These are phyloP conservation scores for Chloropsis hardwickii DNA, from an alignment of 2,113 vertebrate genomes.

Conservation along the genomic window DNA sequence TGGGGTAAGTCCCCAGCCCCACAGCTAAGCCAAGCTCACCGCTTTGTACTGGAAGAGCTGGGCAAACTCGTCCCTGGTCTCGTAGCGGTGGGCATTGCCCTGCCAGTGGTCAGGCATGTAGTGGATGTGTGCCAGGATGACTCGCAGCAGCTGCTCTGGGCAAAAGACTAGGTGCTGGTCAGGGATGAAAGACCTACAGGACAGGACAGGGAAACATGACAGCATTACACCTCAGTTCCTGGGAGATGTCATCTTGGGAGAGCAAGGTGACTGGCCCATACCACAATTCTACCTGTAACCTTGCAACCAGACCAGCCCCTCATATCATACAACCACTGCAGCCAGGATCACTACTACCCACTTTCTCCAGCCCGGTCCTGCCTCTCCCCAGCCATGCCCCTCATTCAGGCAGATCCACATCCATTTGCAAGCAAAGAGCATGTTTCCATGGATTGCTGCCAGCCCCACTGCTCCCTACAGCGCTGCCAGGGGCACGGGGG, in stretches of 20 bases:
- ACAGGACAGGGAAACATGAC: background rate
- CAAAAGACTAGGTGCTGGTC: conserved; percentile 98
- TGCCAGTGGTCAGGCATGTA: conserved; percentile 99
- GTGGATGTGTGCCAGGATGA: conserved; percentile 96
- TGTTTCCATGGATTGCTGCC: background rate
- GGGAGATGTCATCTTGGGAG: background rate
- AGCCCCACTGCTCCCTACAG: background rate
- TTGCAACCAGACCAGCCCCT: background rate
- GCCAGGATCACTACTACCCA: background rate
- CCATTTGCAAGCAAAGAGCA: background rate
- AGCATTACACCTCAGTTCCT: background rate
- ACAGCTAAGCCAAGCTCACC: conserved; percentile 74
- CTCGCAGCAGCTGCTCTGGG: conserved; percentile 94
- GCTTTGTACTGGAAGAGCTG: conserved; percentile 99
- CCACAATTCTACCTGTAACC: background rate
- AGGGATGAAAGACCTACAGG: conserved; percentile 91
- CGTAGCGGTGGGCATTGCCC: conserved; percentile 93
- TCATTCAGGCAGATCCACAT: background rate
- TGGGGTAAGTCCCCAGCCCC: background rate
- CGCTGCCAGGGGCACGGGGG: fast-evolving
- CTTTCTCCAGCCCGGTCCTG: background rate
- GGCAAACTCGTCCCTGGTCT: conserved; percentile 95
- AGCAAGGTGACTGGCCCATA: background rate
- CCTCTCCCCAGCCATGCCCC: background rate
- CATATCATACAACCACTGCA: background rate